A percentile compares a stretch with the other conserved stretches of the same genome.
These are phyloP conservation scores for Vulpes vulpes DNA, from an alignment of 2,113 vertebrate species.

Conservation along the genomic window DNA sequence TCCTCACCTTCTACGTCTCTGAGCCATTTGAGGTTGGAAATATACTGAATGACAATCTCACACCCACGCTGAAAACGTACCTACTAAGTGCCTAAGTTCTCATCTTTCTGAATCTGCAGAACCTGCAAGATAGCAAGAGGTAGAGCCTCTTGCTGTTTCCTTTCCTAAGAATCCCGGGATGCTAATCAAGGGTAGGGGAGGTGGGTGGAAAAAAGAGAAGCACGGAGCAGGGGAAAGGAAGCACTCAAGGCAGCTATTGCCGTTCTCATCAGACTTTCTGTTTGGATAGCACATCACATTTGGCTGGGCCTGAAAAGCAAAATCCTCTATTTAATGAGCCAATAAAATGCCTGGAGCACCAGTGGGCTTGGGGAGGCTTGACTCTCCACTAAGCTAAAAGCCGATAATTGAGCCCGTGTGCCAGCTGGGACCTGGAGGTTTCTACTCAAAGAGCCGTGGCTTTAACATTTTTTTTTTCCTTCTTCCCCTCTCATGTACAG, in stretches of 20 bases:
- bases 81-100: not conserved
- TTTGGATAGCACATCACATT: slow-evolving; percentile 29
- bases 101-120: not conserved
- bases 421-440: slow-evolving; percentile 69
- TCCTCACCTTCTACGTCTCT: not conserved
- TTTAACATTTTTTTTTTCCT: not conserved
- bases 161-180: not conserved
- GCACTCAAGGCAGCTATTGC: not conserved
- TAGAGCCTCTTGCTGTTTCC: not conserved
- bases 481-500: not conserved
- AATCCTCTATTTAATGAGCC: slow-evolving; percentile 69
- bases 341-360: slow-evolving; percentile 58
- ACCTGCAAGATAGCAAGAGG: not conserved
- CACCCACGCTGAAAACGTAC: not conserved
- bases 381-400: slow-evolving; percentile 66
- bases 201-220: not conserved
- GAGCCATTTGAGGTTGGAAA: not conserved
- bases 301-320: slow-evolving; percentile 55
- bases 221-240: not conserved
- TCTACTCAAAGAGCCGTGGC: slow-evolving; percentile 40
- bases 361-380: not conserved
- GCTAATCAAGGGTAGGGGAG: not conserved
- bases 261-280: slow-evolving; percentile 40
- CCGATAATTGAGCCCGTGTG: slow-evolving; percentile 54
- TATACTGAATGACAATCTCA: not conserved